A percentile compares a stretch with the other conserved stretches of the same genome.
Evolutionary conservation across 2,888 invertebrate genomes (phyloP).

Genomic region (Metalampra italica): DNA sequence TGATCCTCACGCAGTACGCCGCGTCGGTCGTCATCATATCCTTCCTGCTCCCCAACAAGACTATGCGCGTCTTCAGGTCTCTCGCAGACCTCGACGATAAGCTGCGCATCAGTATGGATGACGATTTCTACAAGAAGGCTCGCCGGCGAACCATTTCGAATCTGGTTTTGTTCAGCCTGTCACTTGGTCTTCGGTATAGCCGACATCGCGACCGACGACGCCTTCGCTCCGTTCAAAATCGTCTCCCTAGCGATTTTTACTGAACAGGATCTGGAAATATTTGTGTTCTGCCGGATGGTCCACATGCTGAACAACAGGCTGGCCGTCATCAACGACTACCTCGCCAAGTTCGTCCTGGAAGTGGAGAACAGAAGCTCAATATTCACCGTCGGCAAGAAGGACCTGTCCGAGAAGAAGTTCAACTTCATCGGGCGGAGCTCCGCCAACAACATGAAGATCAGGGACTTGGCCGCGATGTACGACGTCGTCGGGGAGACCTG

Average conservation of each 20-base stretch:
- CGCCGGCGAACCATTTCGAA: conserved; percentile 18
- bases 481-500: conserved; percentile 41
- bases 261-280: conserved; percentile 41
- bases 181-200: conserved; percentile 20
- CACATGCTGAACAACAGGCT: conserved; percentile 36
- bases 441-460: conserved; percentile 34
- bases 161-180: conserved; percentile 19
- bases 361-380: conserved; percentile 31
- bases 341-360: conserved; percentile 33
- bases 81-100: conserved; percentile 33
- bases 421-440: conserved; percentile 33
- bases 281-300: conserved; percentile 39
- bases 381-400: conserved; percentile 29
- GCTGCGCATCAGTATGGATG: conserved; percentile 25
- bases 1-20: conserved; percentile 33
- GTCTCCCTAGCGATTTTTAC: conserved; percentile 26
- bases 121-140: conserved; percentile 31
- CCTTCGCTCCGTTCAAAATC: conserved; percentile 12
- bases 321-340: conserved; percentile 34
- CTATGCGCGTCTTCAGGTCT: conserved; percentile 29
- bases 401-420: conserved; percentile 18
- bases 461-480: conserved; percentile 41
- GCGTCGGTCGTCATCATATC: conserved; percentile 27
- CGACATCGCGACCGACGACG: conserved; percentile 21
- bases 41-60: conserved; percentile 27